phyloP scores from a whole-genome alignment of 1,140 invertebrate species.

The Anadara kagoshimensis region DNA sequence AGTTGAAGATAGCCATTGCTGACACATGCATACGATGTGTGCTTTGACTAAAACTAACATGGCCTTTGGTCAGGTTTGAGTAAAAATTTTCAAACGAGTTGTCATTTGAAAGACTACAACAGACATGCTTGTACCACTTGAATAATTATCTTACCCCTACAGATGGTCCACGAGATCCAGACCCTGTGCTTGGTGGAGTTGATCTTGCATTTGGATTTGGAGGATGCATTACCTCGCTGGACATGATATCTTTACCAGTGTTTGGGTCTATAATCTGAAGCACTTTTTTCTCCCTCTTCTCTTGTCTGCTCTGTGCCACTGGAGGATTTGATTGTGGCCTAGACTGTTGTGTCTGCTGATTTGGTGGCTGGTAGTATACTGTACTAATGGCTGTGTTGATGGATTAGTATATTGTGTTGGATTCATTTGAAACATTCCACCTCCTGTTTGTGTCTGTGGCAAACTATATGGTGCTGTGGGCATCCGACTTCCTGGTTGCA shows the following conservation, averaged over 20 bases:
- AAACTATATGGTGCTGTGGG: neutral
- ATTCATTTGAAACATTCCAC: neutral
- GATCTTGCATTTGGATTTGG: constrained; percentile 13
- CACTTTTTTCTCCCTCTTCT: constrained; percentile 46
- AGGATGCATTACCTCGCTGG: neutral
- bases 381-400: constrained; percentile 1
- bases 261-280: constrained; percentile 60
- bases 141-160: constrained; percentile 15
- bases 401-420: neutral
- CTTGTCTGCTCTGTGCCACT: constrained; percentile 8
- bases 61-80: no score
- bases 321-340: neutral
- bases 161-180: constrained; percentile 45
- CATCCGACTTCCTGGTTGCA: neutral
- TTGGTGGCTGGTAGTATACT: constrained; percentile 4
- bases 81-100: no score
- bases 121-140: neutral
- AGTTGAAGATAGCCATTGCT: no score
- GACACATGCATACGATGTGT: no score
- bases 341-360: constrained; percentile 5
- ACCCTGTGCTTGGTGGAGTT: constrained; percentile 23
- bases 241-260: constrained; percentile 53
- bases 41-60: no score
- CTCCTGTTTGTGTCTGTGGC: neutral
- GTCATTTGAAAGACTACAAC: no score